Conservation (phyloP, 2,113 vertebrate genomes). For the Carassius carassius region DNA sequence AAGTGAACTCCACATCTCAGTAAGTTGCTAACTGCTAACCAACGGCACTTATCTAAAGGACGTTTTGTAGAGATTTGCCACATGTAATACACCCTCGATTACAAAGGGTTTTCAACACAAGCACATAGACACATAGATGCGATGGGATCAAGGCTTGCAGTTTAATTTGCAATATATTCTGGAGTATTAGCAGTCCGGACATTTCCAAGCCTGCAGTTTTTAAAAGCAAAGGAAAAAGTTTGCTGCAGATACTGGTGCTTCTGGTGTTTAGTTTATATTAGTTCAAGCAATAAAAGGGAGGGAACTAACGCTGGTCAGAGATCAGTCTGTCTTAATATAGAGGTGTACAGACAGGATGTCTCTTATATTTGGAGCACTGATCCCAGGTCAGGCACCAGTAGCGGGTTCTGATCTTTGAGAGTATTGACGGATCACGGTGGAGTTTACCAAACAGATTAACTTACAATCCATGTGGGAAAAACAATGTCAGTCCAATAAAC, state of each 20-base stretch:
- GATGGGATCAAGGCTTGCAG: not conserved
- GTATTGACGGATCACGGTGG: conserved; percentile 29
- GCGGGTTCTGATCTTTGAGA: conserved; percentile 33
- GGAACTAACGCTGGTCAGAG: conserved; percentile 24
- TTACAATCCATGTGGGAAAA: conserved; percentile 44
- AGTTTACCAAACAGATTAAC: conserved; percentile 43
- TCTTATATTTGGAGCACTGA: conserved; percentile 27
- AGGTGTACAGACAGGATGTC: not conserved
- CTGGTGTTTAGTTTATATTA: not conserved
- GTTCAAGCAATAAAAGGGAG: conserved; percentile 23
- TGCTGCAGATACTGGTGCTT: not conserved
- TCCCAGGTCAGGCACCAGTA: conserved; percentile 33
- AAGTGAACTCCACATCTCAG: not conserved
- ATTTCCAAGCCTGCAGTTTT: not conserved
- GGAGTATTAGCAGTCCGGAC: not conserved
- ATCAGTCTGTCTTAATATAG: conserved; percentile 12
- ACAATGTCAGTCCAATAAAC: conserved; percentile 37
- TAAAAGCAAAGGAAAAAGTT: not conserved
- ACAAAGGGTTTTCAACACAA: not conserved
- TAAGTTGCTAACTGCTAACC: not conserved
- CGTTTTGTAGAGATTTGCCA: not conserved
- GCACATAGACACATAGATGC: not conserved
- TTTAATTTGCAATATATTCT: not conserved
- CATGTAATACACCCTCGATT: not conserved
- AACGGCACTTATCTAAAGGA: not conserved